Conservation (phyloP, 2,797 vertebrate genomes). For the Fringilla coelebs region DNA sequence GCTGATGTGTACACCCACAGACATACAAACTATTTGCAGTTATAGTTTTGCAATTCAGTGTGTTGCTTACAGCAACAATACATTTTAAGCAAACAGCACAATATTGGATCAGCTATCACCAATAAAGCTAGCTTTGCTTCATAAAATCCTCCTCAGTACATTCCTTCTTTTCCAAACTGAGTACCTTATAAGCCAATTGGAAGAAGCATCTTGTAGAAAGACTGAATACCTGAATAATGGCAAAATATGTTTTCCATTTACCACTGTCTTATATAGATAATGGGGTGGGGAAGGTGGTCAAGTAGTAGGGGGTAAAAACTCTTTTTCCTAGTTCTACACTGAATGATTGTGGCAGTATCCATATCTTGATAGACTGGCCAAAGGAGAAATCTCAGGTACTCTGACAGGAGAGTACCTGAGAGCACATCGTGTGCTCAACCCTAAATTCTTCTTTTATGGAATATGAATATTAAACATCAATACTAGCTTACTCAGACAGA, state of each 20-base stretch:
- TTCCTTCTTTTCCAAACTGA: background rate
- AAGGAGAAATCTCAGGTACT: background rate
- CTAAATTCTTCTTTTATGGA: background rate
- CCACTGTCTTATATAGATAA: background rate
- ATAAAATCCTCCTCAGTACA: constrained; percentile 17
- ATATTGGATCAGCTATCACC: constrained; percentile 40
- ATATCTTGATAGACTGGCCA: background rate
- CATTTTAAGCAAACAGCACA: constrained; percentile 59
- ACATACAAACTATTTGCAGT: constrained; percentile 39
- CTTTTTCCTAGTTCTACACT: background rate
- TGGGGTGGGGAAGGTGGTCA: fast-evolving
- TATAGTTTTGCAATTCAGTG: constrained; percentile 65
- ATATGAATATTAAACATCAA: background rate
- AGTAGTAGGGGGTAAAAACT: background rate
- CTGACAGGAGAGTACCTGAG: background rate
- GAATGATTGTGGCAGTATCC: background rate
- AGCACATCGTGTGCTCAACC: background rate
- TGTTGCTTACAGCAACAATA: constrained; percentile 49
- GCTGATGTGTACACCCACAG: background rate
- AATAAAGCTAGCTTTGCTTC: constrained; percentile 55
- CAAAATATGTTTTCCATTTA: background rate
- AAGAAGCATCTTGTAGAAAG: constrained; percentile 24
- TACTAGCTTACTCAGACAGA: background rate
- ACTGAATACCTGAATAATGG: background rate
- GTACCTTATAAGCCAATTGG: constrained; percentile 30